Evolutionary conservation across 2,113 vertebrate species (phyloP).

Genomic region (Aix galericulata): DNA sequence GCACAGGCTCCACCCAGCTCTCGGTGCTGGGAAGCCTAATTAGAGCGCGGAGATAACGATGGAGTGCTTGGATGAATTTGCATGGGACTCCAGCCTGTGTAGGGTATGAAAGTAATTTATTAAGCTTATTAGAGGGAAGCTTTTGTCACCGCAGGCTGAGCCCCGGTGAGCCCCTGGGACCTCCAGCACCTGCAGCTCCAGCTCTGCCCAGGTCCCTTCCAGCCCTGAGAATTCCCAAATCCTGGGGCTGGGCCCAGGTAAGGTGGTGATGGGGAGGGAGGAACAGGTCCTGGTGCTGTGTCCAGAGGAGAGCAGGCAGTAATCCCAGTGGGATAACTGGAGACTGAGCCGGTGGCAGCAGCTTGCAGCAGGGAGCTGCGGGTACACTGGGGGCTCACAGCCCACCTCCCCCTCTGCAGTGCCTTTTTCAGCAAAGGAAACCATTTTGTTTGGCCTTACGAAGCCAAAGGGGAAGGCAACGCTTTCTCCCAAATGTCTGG

Average conservation of each 20-base stretch:
- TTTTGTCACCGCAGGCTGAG: neutral
- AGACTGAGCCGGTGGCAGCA: neutral
- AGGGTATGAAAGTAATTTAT: conserved; percentile 9
- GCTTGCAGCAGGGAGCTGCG: neutral
- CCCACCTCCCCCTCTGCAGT: neutral
- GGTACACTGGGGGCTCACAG: no score
- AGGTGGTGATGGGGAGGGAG: rapidly evolving
- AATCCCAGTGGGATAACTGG: neutral
- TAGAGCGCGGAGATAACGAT: conserved; percentile 41
- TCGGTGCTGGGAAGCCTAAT: conserved; percentile 35
- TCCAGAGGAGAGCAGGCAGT: rapidly evolving
- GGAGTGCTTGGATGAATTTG: neutral
- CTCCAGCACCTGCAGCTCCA: rapidly evolving
- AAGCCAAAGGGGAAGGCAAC: no score
- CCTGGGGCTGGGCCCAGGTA: neutral
- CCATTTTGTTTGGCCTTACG: no score
- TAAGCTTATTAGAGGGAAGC: conserved; percentile 28
- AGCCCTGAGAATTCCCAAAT: neutral
- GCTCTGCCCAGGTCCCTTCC: neutral
- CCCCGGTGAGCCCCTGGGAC: neutral
- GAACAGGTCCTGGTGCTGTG: neutral
- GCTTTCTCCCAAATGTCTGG: no score
- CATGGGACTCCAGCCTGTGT: neutral
- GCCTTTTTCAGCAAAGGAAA: no score
- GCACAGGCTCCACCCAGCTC: neutral